Conservation (phyloP, 2,113 vertebrate genomes). For the Shinisaurus crocodilurus region DNA sequence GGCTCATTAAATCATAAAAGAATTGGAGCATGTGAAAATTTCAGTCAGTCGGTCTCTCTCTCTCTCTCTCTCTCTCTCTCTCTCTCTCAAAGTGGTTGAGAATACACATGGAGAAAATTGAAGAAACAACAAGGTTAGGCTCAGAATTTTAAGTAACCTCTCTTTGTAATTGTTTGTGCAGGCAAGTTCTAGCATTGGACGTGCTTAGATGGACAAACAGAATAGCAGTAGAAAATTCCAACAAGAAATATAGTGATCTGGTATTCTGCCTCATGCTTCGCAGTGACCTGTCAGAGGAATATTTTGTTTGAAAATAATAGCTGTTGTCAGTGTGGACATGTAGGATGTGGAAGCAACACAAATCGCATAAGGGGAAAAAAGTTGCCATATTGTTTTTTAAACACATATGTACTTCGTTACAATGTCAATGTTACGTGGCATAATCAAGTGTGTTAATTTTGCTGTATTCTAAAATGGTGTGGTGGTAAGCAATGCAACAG, state of each 20-base stretch:
- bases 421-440: constrained; percentile 23
- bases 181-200: constrained; percentile 37
- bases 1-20: constrained; percentile 33
- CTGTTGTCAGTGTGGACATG: background rate
- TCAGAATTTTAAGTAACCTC: constrained; percentile 61
- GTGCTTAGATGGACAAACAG: constrained; percentile 25
- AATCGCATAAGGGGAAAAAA: background rate
- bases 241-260: background rate
- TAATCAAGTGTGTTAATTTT: constrained; percentile 14
- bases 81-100: constrained; percentile 27
- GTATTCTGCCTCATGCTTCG: background rate
- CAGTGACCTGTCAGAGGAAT: background rate
- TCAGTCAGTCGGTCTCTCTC: too few species aligned
- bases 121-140: constrained; percentile 22
- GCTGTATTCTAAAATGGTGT: background rate
- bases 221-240: background rate
- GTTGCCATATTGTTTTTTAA: background rate
- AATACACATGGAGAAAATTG: constrained; percentile 21
- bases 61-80: background rate
- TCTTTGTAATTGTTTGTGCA: constrained; percentile 44
- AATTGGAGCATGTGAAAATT: constrained; percentile 53
- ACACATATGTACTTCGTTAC: background rate
- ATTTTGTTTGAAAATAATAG: background rate
- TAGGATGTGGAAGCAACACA: background rate
- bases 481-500: background rate